Evolutionary conservation across 2,888 invertebrate species (phyloP).

Genomic region (Pachydiplax longipennis): DNA sequence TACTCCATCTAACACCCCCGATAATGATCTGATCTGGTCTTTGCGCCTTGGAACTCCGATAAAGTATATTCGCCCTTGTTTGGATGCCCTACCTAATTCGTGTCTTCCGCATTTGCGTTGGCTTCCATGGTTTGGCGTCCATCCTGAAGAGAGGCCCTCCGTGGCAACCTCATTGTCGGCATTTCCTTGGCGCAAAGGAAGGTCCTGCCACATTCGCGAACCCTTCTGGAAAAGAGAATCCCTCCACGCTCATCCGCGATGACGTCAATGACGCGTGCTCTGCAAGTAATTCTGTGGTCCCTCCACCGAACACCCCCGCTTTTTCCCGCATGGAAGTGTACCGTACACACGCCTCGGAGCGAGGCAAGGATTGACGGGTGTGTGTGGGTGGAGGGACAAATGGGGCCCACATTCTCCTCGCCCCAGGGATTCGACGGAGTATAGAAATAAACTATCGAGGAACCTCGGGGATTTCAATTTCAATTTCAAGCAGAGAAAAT

Average conservation of each 20-base stretch:
- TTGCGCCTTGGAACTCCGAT: too few relatives aligned
- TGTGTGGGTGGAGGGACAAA: not conserved
- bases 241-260: not conserved
- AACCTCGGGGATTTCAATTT: too few relatives aligned
- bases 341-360: not conserved
- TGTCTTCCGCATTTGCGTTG: too few relatives aligned
- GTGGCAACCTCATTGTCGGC: too few relatives aligned
- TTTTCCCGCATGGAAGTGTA: not conserved
- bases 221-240: not conserved
- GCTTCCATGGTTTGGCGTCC: too few relatives aligned
- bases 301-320: not conserved
- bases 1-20: too few relatives aligned
- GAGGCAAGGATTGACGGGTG: not conserved
- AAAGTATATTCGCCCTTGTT: too few relatives aligned
- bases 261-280: slow-evolving; percentile 1
- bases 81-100: too few relatives aligned
- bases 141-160: too few relatives aligned
- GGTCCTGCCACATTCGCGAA: not conserved
- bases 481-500: too few relatives aligned
- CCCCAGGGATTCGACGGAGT: not conserved
- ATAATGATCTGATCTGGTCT: too few relatives aligned
- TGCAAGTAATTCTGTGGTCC: not conserved
- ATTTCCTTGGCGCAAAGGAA: too few relatives aligned
- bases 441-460: not conserved
- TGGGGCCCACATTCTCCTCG: not conserved